Evolutionary conservation across 2,113 vertebrate species (phyloP), one percentile per base, ranked within the genome.

Genomic region (Microtus ochrogaster): DNA sequence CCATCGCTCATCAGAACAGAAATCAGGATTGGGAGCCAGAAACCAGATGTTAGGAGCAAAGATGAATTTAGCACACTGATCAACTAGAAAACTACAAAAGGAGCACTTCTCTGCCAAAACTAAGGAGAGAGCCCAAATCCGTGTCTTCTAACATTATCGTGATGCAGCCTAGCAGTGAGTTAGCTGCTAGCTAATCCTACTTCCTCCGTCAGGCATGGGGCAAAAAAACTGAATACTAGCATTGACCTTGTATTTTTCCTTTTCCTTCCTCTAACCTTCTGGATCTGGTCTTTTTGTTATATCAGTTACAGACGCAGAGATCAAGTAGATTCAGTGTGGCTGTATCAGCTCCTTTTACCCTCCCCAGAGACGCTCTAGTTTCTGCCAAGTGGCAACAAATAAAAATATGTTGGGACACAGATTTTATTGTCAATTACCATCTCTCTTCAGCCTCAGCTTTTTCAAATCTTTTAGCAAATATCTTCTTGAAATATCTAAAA

Each of bases 401-500:
- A 91, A 39, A 93, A 95, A 76, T 47, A 39, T 41, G 16, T 68
- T 94, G 26, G 17, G 70, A 44, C 77, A 66, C 14, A 88, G 78
- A 84, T 77, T 78, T 90, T 73, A 52, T 10, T 47, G 13, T 83
- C 61, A 66, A 28, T 3, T 33, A 16, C 41, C n/a, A 90, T 92
- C 77, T 86, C 77, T 88, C 55, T 17, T 52, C 58, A 91, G n/a
- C 33, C 84, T 95, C 30, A 63, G 39, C 55, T 89, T 83, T 93
- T 79, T 58, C 55, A 93, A 30, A 72, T 83, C 39, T 78, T 66
- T 94, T 77, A 94, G 30, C 85, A 76, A 22, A 22, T 41, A 52
- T 70, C 77, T 88, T 49, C 7, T 11, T 66, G 36, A 77, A 28
- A 44, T 14, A 65, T 63, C 26, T 85, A 85, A 66, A 47, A 85